phyloP scores from a whole-genome alignment of 2,113 vertebrate genomes.

The Diglossa brunneiventris region DNA sequence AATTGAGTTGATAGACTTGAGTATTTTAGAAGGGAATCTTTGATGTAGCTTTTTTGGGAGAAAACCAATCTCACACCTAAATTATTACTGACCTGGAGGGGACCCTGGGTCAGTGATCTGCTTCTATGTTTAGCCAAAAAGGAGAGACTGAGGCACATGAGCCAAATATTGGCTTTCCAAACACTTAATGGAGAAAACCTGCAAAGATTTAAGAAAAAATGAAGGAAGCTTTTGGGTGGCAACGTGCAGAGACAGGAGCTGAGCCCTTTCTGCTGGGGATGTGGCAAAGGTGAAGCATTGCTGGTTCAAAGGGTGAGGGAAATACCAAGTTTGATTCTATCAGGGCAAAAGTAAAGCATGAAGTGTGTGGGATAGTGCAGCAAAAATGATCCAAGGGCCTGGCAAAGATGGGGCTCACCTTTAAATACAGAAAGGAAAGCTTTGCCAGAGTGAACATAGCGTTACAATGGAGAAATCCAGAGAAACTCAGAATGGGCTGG shows the following conservation, averaged over 20 bases:
- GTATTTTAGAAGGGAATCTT: background rate
- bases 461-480: background rate
- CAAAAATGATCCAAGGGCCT: background rate
- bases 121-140: background rate
- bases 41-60: background rate
- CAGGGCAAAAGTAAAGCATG: background rate
- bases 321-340: background rate
- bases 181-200: background rate
- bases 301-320: background rate
- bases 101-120: background rate
- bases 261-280: background rate
- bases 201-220: background rate
- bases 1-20: background rate
- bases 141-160: fast-evolving
- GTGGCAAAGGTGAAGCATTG: background rate
- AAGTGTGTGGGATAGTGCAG: background rate
- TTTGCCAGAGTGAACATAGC: background rate
- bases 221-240: background rate
- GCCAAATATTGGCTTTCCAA: background rate
- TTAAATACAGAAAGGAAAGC: background rate
- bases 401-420: background rate
- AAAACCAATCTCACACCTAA: background rate
- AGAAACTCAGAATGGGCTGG: background rate
- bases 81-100: background rate
- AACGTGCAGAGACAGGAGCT: background rate